Base-by-base conservation (phyloP, 2,113 vertebrate genomes). In the Anser brachyrhynchus region DNA sequence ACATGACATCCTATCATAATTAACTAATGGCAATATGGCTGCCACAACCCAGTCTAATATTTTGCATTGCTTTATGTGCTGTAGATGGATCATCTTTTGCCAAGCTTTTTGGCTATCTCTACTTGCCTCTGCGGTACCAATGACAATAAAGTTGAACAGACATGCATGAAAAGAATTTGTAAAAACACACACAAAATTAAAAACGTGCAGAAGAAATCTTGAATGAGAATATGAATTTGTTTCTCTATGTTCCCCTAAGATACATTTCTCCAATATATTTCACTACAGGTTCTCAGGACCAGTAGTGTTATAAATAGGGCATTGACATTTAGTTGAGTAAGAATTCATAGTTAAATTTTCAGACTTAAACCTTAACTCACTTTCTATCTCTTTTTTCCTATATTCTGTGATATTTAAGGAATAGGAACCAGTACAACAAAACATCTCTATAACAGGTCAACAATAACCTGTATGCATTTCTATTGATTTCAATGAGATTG, bases 21-120 rank as follows among this genome's bases (percentile, higher is more conserved):
- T 93, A 92, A 70, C 71, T 88, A 90, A 95, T 66, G 18, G 31
- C 12, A 76, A 66, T 83, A 88, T 74, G 90, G 71, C 71, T 90
- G 64, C 83, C 88, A 90, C 85, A 95, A 66, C 9, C 54, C 58
- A 46, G 22, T 71, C 65, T 44, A 44, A 43, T 72, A 25, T 51
- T 72, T 76, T 82, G n/a, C 52, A 33, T 13, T 35, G 39, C 49
- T 79, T 23, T 73, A 3, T 66, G 33, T 1, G 0, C 49, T 69
- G 15, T 43, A 69, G n/a, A 29, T 11, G 67, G 39, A 37, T 26
- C 55, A 18, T n/a, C n/a, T 79, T 85, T 91, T 82, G 39, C 49
- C 33, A 90, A 3, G 7, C 2, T 55, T 95, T 89, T 81, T 37
- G 3, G 9, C 43, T 85, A 1, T 55, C 18, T 79, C 39, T 57